phyloP scores from a whole-genome alignment of 2,888 invertebrate genomes.

The Pyrocoelia pectoralis region DNA sequence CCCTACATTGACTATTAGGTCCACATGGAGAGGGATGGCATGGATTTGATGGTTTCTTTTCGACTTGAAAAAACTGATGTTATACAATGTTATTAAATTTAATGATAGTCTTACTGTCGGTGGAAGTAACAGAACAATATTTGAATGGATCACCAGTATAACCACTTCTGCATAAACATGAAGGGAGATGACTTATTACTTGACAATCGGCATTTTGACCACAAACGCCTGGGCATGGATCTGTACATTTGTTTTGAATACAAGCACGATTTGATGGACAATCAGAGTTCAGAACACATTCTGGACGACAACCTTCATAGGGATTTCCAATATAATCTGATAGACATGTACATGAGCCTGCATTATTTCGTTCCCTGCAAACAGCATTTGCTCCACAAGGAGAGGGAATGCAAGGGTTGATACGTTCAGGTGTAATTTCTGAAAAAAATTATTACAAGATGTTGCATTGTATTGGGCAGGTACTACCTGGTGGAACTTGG shows the following conservation, averaged over 20 bases:
- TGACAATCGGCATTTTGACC: slow-evolving; percentile 76
- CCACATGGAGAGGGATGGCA: slow-evolving; percentile 82
- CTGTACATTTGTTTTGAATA: slow-evolving; percentile 74
- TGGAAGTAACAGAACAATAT: slow-evolving; percentile 63
- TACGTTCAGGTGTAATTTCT: slow-evolving; percentile 47
- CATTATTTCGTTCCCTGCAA: slow-evolving; percentile 70
- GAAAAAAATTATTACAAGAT: neutral
- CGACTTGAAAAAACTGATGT: slow-evolving; percentile 40
- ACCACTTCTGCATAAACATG: slow-evolving; percentile 73
- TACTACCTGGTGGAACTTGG: slow-evolving; percentile 46
- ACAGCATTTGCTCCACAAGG: slow-evolving; percentile 75
- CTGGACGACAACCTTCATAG: slow-evolving; percentile 78
- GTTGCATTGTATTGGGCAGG: neutral
- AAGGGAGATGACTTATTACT: slow-evolving; percentile 75
- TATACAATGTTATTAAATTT: neutral
- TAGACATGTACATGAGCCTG: slow-evolving; percentile 75
- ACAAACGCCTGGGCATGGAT: slow-evolving; percentile 82
- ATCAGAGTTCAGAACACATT: slow-evolving; percentile 77
- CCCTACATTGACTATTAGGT: slow-evolving; percentile 77
- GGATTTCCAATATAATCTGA: slow-evolving; percentile 79
- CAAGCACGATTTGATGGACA: slow-evolving; percentile 77
- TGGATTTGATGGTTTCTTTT: slow-evolving; percentile 60
- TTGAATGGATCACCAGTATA: slow-evolving; percentile 81
- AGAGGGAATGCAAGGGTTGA: slow-evolving; percentile 68
- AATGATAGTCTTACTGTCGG: slow-evolving; percentile 35